phyloP scores from a whole-genome alignment of 2,888 invertebrate species.

The Tethea ocularis region DNA sequence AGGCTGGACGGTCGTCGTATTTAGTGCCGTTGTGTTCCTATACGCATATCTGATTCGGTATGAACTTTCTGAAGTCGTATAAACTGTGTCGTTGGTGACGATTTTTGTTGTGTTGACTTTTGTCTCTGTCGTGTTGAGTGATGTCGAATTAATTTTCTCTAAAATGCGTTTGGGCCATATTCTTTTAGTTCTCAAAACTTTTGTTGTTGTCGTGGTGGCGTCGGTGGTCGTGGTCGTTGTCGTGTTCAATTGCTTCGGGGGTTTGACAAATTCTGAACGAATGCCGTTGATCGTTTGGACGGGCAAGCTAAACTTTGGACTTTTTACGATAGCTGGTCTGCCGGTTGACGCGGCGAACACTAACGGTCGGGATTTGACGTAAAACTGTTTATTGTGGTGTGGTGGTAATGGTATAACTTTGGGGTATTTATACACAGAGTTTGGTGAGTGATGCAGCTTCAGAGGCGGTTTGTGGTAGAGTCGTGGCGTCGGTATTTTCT shows the following conservation, averaged over 20 bases:
- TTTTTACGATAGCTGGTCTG: slow-evolving; percentile 53
- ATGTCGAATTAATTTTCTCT: slow-evolving; percentile 50
- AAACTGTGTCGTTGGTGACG: slow-evolving; percentile 48
- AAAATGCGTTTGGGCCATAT: slow-evolving; percentile 74
- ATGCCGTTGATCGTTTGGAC: slow-evolving; percentile 73
- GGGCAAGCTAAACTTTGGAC: slow-evolving; percentile 67
- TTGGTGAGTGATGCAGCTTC: slow-evolving; percentile 49
- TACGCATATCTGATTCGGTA: slow-evolving; percentile 49
- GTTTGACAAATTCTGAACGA: slow-evolving; percentile 62
- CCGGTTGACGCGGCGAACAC: slow-evolving; percentile 56
- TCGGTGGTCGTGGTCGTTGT: slow-evolving; percentile 54
- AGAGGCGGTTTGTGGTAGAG: slow-evolving; percentile 54
- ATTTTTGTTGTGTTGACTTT: slow-evolving; percentile 44
- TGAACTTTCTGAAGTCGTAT: slow-evolving; percentile 50
- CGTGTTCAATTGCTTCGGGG: slow-evolving; percentile 52
- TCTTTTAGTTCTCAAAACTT: slow-evolving; percentile 69
- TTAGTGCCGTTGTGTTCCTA: slow-evolving; percentile 39
- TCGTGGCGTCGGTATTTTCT: slow-evolving; percentile 50
- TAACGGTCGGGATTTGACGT: slow-evolving; percentile 49
- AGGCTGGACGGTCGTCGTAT: slow-evolving; percentile 41
- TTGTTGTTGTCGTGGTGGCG: slow-evolving; percentile 47
- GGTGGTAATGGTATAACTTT: slow-evolving; percentile 62
- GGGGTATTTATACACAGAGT: slow-evolving; percentile 65
- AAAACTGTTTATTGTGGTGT: slow-evolving; percentile 44
- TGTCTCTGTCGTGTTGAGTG: slow-evolving; percentile 40